Percentiles rank a stretch among this genome's conserved stretches.
Evolutionary conservation across 2,797 vertebrate genomes (phyloP).

Genomic region (Brachyalestes nurse): DNA sequence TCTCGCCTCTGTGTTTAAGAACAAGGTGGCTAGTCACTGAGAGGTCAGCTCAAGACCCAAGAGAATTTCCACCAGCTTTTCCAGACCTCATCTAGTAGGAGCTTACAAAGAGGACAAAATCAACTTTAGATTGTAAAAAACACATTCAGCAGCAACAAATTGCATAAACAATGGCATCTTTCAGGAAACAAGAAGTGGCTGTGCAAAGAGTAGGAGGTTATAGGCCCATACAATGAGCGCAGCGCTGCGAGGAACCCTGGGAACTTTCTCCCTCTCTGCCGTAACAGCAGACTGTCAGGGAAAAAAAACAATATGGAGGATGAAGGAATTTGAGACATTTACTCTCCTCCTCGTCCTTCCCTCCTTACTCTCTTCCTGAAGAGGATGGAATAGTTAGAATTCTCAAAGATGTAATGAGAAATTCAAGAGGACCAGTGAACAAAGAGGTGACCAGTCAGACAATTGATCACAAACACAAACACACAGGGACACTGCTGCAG

Average conservation of each 20-base stretch:
- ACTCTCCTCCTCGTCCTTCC: slow-evolving; percentile 16
- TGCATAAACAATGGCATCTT: slow-evolving; percentile 58
- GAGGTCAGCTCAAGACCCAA: slow-evolving; percentile 81
- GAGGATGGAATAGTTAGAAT: slow-evolving; percentile 72
- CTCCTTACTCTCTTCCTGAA: slow-evolving; percentile 62
- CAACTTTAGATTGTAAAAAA: slow-evolving; percentile 68
- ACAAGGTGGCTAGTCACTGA: slow-evolving; percentile 87
- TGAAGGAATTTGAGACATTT: slow-evolving; percentile 83
- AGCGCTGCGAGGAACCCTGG: slow-evolving; percentile 57
- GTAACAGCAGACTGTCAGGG: slow-evolving; percentile 81
- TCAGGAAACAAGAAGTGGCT: slow-evolving; percentile 70
- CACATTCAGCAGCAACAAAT: slow-evolving; percentile 66
- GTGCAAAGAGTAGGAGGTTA: slow-evolving; percentile 64
- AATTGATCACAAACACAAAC: slow-evolving; percentile 45
- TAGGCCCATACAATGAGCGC: slow-evolving; percentile 53
- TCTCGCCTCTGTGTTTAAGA: slow-evolving; percentile 82
- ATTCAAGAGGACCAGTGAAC: slow-evolving; percentile 56
- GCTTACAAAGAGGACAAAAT: slow-evolving; percentile 61
- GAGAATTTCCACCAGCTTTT: slow-evolving; percentile 82
- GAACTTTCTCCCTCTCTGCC: slow-evolving; percentile 80
- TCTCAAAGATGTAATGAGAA: slow-evolving; percentile 57
- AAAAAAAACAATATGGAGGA: slow-evolving; percentile 72
- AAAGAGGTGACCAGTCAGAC: slow-evolving; percentile 48
- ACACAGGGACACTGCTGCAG: slow-evolving; percentile 44
- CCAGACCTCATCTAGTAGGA: slow-evolving; percentile 72